Conservation (phyloP, 2,888 invertebrate genomes). For the Lasioglossum villosulum region DNA sequence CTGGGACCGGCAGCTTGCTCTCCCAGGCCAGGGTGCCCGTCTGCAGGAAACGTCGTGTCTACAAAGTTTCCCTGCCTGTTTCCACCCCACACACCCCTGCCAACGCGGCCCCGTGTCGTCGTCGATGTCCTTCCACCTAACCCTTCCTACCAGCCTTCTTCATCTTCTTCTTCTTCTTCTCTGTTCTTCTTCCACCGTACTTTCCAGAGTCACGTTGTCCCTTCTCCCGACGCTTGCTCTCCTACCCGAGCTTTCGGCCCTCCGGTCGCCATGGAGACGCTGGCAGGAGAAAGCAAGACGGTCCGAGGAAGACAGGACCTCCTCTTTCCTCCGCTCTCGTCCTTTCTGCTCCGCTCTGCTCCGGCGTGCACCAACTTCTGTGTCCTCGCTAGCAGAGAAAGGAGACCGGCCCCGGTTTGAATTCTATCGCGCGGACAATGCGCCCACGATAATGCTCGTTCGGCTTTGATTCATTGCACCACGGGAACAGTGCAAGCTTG, state of each 20-base stretch:
- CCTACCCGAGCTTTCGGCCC: slow-evolving; percentile 63
- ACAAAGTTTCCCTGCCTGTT: slow-evolving; percentile 74
- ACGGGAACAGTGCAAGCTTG: slow-evolving; percentile 14
- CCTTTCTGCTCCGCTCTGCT: neutral
- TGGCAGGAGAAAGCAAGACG: slow-evolving; percentile 50
- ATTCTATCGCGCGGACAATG: slow-evolving; percentile 76
- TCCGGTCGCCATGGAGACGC: slow-evolving; percentile 70
- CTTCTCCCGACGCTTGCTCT: slow-evolving; percentile 21
- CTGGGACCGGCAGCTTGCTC: slow-evolving; percentile 46
- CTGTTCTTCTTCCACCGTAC: slow-evolving; percentile 38
- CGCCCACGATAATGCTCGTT: slow-evolving; percentile 73
- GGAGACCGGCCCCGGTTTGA: slow-evolving; percentile 62
- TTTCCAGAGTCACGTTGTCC: slow-evolving; percentile 30
- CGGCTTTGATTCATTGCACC: slow-evolving; percentile 72
- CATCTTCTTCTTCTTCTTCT: slow-evolving; percentile 14
- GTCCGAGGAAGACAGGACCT: slow-evolving; percentile 38
- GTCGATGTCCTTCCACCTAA: slow-evolving; percentile 45
- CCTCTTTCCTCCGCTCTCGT: neutral
- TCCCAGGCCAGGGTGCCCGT: slow-evolving; percentile 45
- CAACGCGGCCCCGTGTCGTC: slow-evolving; percentile 35
- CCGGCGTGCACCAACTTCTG: slow-evolving; percentile 56
- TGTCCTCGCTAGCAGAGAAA: slow-evolving; percentile 48
- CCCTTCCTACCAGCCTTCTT: slow-evolving; percentile 1
- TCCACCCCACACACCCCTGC: slow-evolving; percentile 31
- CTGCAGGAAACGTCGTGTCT: slow-evolving; percentile 80